Evolutionary conservation across 2,113 vertebrate genomes (phyloP).

Genomic region (Crotalus helleri): DNA sequence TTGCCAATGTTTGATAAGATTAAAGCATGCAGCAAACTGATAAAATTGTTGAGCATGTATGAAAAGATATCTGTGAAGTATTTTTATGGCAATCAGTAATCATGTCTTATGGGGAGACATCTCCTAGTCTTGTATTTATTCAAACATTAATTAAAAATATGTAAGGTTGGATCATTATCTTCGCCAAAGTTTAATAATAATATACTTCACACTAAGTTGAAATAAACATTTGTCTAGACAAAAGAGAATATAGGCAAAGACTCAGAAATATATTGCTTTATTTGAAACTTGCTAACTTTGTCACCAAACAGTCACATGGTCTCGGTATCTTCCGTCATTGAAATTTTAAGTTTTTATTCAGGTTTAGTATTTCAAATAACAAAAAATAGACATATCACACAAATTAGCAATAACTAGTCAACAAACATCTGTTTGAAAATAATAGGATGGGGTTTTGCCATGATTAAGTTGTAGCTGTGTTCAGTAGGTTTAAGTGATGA

Average conservation of each 20-base stretch:
- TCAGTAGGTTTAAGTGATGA: not conserved
- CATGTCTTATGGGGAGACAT: not conserved
- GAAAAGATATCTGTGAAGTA: slow-evolving; percentile 6
- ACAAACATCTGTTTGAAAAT: not conserved
- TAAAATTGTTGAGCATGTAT: slow-evolving; percentile 8
- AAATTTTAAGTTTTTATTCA: not conserved
- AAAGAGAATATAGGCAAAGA: slow-evolving; percentile 33
- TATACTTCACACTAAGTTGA: slow-evolving; percentile 38
- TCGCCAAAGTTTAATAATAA: slow-evolving; percentile 40
- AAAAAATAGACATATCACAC: not conserved
- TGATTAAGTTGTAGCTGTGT: not conserved
- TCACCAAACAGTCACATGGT: not conserved
- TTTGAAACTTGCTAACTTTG: slow-evolving; percentile 27
- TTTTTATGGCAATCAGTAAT: slow-evolving; percentile 29
- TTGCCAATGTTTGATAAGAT: slow-evolving; percentile 38
- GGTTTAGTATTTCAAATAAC: not conserved
- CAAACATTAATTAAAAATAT: slow-evolving; percentile 42
- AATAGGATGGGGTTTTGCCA: not conserved
- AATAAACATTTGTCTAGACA: slow-evolving; percentile 54
- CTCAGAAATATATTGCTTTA: slow-evolving; percentile 16
- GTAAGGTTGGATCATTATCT: slow-evolving; percentile 28
- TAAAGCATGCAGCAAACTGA: slow-evolving; percentile 28
- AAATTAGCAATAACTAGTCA: not conserved
- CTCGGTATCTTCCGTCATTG: not conserved
- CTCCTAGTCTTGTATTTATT: slow-evolving; percentile 39